Percentiles rank a stretch among this genome's conserved stretches.
These are phyloP conservation scores for Arizona elegans DNA, from an alignment of 2,113 vertebrate species.

Conservation along the genomic window DNA sequence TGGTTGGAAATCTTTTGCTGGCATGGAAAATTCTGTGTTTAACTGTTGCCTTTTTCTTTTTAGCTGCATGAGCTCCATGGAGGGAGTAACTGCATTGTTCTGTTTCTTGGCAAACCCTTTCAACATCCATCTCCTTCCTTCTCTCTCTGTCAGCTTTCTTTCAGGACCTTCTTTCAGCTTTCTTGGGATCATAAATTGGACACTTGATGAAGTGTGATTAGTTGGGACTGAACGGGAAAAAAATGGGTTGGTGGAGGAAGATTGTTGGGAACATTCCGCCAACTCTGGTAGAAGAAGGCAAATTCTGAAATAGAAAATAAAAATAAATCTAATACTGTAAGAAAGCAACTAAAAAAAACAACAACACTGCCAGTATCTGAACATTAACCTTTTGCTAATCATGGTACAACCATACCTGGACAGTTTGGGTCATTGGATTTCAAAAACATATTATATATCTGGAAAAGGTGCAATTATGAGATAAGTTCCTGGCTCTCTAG, in stretches of 20 bases:
- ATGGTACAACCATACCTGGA: not conserved
- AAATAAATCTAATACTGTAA: not conserved
- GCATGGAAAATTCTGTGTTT: conserved; percentile 40
- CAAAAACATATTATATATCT: not conserved
- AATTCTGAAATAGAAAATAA: not conserved
- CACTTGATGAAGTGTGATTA: not conserved
- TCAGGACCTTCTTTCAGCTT: conserved; percentile 33
- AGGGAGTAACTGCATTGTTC: conserved; percentile 13
- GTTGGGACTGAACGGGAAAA: not conserved
- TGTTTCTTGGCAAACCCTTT: conserved; percentile 49
- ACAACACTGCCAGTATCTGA: not conserved
- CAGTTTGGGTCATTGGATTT: not conserved
- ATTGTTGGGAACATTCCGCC: not conserved
- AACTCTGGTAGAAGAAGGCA: not conserved
- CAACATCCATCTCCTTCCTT: conserved; percentile 13
- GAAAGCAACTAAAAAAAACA: not conserved
- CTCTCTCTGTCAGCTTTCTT: conserved; percentile 30
- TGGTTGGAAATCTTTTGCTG: conserved; percentile 39
- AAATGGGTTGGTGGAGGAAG: not conserved
- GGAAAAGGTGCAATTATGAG: not conserved
- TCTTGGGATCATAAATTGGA: not conserved
- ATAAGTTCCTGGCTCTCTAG: not conserved
- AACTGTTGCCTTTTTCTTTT: conserved; percentile 31
- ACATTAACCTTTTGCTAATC: not conserved
- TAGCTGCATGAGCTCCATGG: conserved; percentile 36